A percentile compares a stretch with the other conserved stretches of the same genome.
These are phyloP conservation scores for Phoeniculus purpureus DNA, from an alignment of 2,797 vertebrate genomes.

Conservation along the genomic window DNA sequence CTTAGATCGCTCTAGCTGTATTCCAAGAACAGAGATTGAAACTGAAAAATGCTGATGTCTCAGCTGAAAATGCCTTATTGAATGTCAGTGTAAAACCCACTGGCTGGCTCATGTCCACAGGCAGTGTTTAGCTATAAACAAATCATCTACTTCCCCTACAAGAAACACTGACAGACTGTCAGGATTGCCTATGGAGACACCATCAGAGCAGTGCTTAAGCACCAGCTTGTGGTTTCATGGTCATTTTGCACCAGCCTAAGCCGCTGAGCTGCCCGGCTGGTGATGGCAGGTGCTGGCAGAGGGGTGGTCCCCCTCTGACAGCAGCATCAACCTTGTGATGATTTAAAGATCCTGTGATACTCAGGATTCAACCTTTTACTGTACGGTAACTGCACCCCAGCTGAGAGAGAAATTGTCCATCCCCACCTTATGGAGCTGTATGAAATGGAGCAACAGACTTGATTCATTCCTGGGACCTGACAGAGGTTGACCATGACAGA, in stretches of 20 bases:
- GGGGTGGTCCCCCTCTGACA: not conserved
- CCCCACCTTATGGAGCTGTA: not conserved
- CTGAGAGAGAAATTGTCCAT: not conserved
- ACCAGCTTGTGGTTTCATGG: fast-evolving
- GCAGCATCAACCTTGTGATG: not conserved
- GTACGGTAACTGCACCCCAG: not conserved
- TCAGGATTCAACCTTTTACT: not conserved
- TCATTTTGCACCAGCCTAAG: not conserved
- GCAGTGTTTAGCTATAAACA: not conserved
- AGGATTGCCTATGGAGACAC: not conserved
- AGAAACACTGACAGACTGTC: not conserved
- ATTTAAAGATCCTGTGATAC: not conserved
- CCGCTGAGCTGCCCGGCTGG: not conserved
- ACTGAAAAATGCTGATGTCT: not conserved
- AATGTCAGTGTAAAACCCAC: not conserved
- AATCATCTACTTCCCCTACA: not conserved
- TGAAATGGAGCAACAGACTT: not conserved
- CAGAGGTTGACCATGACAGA: not conserved
- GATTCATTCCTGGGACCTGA: not conserved
- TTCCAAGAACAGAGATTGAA: not conserved
- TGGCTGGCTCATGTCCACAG: not conserved
- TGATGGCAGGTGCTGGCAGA: not conserved
- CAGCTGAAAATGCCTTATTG: not conserved
- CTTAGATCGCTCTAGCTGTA: not conserved
- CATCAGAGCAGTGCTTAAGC: not conserved